Evolutionary conservation across 1,140 invertebrate genomes (phyloP).

Genomic region (Propsilocerus akamusi): DNA sequence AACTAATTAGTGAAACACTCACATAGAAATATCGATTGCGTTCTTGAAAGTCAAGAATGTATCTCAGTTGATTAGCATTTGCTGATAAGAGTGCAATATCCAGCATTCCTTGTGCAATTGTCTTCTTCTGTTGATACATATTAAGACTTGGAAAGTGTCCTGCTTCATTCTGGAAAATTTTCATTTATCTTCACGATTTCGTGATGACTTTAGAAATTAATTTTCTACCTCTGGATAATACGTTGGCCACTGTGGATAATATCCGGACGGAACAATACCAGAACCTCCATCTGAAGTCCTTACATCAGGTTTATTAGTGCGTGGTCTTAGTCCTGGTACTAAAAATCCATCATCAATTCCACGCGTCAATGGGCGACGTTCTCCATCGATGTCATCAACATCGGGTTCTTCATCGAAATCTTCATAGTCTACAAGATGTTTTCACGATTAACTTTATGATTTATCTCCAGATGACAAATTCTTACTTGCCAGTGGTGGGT

Average conservation of each 20-base stretch:
- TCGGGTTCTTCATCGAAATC: not conserved
- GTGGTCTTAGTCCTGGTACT: not conserved
- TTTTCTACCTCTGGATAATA: too few species aligned
- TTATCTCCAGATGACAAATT: too few species aligned
- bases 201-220: too few species aligned
- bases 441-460: too few species aligned
- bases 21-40: conserved; percentile 5
- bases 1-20: not conserved
- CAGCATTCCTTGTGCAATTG: conserved; percentile 65
- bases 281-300: too few species aligned
- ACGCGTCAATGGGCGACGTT: not conserved
- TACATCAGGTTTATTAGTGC: too few species aligned
- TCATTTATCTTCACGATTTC: too few species aligned
- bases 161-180: not conserved
- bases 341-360: not conserved
- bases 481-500: not conserved
- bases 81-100: conserved; percentile 62
- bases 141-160: conserved; percentile 50
- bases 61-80: conserved; percentile 77
- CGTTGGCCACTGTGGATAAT: not conserved
- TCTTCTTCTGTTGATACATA: conserved; percentile 77
- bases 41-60: conserved; percentile 34
- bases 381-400: not conserved
- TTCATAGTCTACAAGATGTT: not conserved
- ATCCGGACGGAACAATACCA: not conserved